Conservation (phyloP, 2,888 invertebrate species). For the Napeogenes inachia region DNA sequence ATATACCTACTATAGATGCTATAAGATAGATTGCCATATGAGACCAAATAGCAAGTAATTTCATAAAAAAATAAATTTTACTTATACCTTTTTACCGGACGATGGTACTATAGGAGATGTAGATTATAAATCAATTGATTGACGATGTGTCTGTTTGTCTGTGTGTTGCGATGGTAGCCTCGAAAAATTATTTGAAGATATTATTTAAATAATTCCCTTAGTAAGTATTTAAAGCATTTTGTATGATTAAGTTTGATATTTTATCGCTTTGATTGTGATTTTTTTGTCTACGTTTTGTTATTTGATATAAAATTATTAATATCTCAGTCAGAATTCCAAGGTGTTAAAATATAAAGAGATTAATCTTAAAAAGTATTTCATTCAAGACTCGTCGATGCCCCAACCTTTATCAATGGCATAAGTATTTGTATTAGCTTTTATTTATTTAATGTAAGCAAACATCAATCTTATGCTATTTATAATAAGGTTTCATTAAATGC, state of each 20-base stretch:
- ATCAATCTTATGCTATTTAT: slow-evolving; percentile 10
- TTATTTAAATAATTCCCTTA: neutral
- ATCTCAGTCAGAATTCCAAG: slow-evolving; percentile 1
- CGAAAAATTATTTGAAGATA: slow-evolving; percentile 6
- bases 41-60: neutral
- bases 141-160: slow-evolving; percentile 49
- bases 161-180: slow-evolving; percentile 3
- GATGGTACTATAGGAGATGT: slow-evolving; percentile 37
- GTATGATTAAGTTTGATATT: no score
- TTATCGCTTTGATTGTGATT: no score
- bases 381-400: slow-evolving; percentile 34
- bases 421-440: slow-evolving; percentile 24
- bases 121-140: slow-evolving; percentile 62
- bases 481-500: slow-evolving; percentile 22
- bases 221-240: no score
- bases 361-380: slow-evolving; percentile 29
- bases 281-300: no score
- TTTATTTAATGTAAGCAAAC: slow-evolving; percentile 12
- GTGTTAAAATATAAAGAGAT: slow-evolving; percentile 23
- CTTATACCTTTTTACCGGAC: slow-evolving; percentile 21
- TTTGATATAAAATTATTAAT: no score
- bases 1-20: no score
- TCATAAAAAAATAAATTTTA: slow-evolving; percentile 11
- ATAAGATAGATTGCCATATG: no score
- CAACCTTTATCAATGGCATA: slow-evolving; percentile 36